Evolutionary conservation across 1,140 invertebrate species (phyloP), one percentile per base, ranked within the genome.

Genomic region (Listronotus oregonensis): DNA sequence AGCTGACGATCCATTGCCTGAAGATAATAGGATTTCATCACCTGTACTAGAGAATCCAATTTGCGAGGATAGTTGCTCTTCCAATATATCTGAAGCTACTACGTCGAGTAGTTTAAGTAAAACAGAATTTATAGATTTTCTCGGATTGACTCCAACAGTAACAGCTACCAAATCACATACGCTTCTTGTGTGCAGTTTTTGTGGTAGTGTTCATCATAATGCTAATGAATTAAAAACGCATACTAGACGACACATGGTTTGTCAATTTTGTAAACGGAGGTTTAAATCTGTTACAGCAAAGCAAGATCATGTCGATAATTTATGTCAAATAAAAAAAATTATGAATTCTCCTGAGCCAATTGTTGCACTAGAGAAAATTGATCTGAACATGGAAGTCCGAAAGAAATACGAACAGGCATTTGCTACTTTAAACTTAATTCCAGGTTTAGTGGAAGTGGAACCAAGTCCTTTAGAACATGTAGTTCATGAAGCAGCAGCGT

Each of bases 251-350:
- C 71, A 72, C 58, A 60, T 59, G 37, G 51, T 62, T 31, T 73
- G 69, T 43, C 66, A 59, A n/a, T 71, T 73, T 43, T 73, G 71
- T 34, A 73, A 55, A 21, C 37, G 31, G 32, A 52, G 42, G 52
- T 73, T 71, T 57, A 55, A 57, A 39, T 37, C 56, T 5, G 39
- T 72, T 14, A 56, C 49, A 11, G 31, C 32, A 34, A 65, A 65
- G 15, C 37, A 63, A 12, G 14, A 59, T 15, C 71, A 72, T 39
- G 18, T 69, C 8, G 51, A 60, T 11, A 46, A 54, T 32, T 15
- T 3, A 5, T 72, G 71, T 43, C 9, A 49, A 5, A 54, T 65
- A 10, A 72, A 70, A 32, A 62, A 47, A 39, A 52, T 63, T 10
- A 51, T 67, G 55, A 71, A 49, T 34, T 18, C 44, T 27, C 9